These are phyloP conservation scores for Cryptocephalus moraei DNA, from an alignment of 2,888 invertebrate species.

Conservation along the genomic window DNA sequence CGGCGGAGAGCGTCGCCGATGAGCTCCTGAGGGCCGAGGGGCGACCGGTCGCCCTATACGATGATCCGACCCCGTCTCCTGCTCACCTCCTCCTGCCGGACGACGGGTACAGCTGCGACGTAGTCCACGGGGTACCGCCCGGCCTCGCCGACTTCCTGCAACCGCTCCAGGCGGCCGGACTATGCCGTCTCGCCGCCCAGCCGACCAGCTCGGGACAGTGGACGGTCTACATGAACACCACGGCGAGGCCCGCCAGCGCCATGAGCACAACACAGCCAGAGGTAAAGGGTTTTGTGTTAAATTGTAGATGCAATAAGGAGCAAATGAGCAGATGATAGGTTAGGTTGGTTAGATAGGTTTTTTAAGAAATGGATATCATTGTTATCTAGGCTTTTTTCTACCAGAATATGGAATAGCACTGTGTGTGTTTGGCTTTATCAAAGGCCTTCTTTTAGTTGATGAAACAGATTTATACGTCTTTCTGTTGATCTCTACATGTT, in stretches of 20 bases:
- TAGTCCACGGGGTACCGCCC: slow-evolving; percentile 81
- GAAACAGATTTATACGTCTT: too few relatives aligned
- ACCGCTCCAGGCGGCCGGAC: slow-evolving; percentile 71
- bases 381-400: too few relatives aligned
- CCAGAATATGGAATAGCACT: too few relatives aligned
- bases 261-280: slow-evolving; percentile 37
- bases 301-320: too few relatives aligned
- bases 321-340: too few relatives aligned
- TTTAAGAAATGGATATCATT: too few relatives aligned
- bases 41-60: slow-evolving; percentile 77
- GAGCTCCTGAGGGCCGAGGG: slow-evolving; percentile 86
- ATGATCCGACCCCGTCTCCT: slow-evolving; percentile 82
- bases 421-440: too few relatives aligned
- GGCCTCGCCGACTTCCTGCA: slow-evolving; percentile 81
- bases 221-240: slow-evolving; percentile 80
- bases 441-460: too few relatives aligned
- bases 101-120: slow-evolving; percentile 93
- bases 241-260: slow-evolving; percentile 35
- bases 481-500: too few relatives aligned
- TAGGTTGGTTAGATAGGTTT: too few relatives aligned
- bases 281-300: slow-evolving; percentile 25
- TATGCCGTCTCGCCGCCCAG: slow-evolving; percentile 85
- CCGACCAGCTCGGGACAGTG: slow-evolving; percentile 85
- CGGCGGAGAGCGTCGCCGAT: slow-evolving; percentile 84
- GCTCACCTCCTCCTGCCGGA: slow-evolving; percentile 87